Evolutionary conservation across 2,888 invertebrate species (phyloP).

Genomic region (Pseudococcus longispinus): DNA sequence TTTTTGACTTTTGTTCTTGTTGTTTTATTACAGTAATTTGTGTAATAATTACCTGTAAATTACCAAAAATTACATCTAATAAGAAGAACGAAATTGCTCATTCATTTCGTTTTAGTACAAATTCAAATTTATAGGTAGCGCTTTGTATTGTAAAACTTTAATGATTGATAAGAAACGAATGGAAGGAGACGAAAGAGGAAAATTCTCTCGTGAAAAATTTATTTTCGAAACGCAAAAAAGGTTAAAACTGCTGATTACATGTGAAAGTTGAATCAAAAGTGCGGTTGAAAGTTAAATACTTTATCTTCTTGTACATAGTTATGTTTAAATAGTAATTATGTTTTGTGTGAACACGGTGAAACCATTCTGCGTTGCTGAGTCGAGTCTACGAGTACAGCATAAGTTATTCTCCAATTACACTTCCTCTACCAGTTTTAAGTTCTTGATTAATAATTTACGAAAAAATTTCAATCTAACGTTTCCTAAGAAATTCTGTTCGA

Average conservation of each 20-base stretch:
- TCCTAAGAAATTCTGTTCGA: neutral
- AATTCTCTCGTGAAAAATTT: neutral
- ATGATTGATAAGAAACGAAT: neutral
- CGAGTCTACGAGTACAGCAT: neutral
- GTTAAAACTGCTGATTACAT: neutral
- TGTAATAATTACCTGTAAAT: neutral
- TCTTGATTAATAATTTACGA: constrained; percentile 6
- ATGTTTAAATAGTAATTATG: neutral
- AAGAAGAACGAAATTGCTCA: neutral
- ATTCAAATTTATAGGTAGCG: neutral
- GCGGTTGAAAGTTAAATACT: neutral
- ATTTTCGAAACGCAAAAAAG: neutral
- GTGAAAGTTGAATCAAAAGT: neutral
- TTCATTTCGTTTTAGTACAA: neutral
- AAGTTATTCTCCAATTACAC: constrained; percentile 12
- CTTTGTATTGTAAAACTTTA: neutral
- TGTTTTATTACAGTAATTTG: neutral
- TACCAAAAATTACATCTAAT: neutral
- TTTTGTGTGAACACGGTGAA: constrained; percentile 19
- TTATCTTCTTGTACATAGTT: neutral
- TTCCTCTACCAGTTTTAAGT: neutral
- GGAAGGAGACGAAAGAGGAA: neutral
- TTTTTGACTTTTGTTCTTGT: neutral
- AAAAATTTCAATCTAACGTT: constrained; percentile 17
- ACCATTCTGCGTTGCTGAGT: constrained; percentile 17